Conservation (phyloP, 2,888 invertebrate genomes). For the Drosophila kanekoi region DNA sequence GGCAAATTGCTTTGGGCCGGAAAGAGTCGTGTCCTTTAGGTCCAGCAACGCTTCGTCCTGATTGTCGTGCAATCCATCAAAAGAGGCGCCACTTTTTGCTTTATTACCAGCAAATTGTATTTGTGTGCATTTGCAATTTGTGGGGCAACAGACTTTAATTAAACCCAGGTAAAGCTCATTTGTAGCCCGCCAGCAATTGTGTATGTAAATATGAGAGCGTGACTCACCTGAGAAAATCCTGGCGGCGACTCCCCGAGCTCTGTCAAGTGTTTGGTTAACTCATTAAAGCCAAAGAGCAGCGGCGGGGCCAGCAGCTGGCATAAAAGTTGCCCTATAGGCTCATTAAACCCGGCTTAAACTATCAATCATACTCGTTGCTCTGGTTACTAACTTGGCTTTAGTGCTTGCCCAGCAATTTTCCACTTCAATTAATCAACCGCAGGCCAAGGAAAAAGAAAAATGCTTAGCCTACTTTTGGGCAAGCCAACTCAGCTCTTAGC, state of each 20-base stretch:
- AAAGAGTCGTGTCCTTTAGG: slow-evolving; percentile 17
- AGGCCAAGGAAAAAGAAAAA: slow-evolving; percentile 35
- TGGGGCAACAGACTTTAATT: slow-evolving; percentile 45
- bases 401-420: slow-evolving; percentile 53
- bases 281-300: neutral
- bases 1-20: slow-evolving; percentile 55
- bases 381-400: slow-evolving; percentile 19
- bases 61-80: slow-evolving; percentile 55
- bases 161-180: slow-evolving; percentile 28
- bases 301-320: neutral
- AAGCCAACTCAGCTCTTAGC: slow-evolving; percentile 12
- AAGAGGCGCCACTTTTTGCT: slow-evolving; percentile 35
- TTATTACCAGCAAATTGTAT: slow-evolving; percentile 23
- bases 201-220: slow-evolving; percentile 57
- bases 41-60: slow-evolving; percentile 3
- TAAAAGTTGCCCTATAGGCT: slow-evolving; percentile 34
- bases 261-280: slow-evolving; percentile 11
- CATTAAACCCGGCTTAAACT: slow-evolving; percentile 63
- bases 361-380: slow-evolving; percentile 58
- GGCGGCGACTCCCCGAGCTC: neutral
- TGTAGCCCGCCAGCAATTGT: slow-evolving; percentile 41
- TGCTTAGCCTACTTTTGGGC: slow-evolving; percentile 41
- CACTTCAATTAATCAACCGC: slow-evolving; percentile 67
- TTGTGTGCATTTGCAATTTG: slow-evolving; percentile 15
- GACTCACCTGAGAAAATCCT: slow-evolving; percentile 17